Base-by-base conservation (phyloP, 2,797 vertebrate species). In the Phalloptychus januarius region DNA sequence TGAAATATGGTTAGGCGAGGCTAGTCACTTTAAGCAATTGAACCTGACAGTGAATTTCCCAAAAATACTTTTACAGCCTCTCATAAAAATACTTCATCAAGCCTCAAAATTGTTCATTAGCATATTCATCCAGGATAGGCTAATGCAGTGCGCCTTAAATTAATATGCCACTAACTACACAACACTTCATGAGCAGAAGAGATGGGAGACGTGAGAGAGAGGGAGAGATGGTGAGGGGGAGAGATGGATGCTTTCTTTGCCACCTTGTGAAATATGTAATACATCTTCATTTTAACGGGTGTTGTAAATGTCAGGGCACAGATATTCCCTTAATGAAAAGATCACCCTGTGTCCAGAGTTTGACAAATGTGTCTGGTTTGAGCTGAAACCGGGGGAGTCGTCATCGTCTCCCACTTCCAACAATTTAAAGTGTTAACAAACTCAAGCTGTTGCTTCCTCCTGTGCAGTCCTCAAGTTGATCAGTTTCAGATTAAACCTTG, bases 271-370 rank as follows among this genome's bases (percentile, higher is more conserved):
- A 94, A 94, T 93, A 89, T 93, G 92, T 89, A 92, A 94, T 95
- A 93, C 88, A 94, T 95, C 94, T 95, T 95, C 93, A 95, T 95
- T 95, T 95, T 93, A 92, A 90, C 88, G 40, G 91, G 82, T 88
- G 89, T 89, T 90, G 88, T 90, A 94, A 94, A 95, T 94, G 93
- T 95, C 94, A 95, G 83, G 86, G 79, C 86, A 87, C 91, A 93
- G 92, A 94, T 94, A 90, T 94, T 87, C 89, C 90, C 88, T 91
- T 93, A 95, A 95, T 94, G 93, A 94, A 94, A 92, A 91, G 88
- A 94, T 93, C 91, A 92, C 87, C 85, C 80, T 1, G 82, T 82
- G 92, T 93, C 92, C 90, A 93, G 91, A 93, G 86, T 87, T 88
- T 93, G 93, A 93, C 89, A 86, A 91, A 94, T 94, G 88, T 76